Conservation (phyloP, 2,888 invertebrate species). For the Orgyia antiqua region DNA sequence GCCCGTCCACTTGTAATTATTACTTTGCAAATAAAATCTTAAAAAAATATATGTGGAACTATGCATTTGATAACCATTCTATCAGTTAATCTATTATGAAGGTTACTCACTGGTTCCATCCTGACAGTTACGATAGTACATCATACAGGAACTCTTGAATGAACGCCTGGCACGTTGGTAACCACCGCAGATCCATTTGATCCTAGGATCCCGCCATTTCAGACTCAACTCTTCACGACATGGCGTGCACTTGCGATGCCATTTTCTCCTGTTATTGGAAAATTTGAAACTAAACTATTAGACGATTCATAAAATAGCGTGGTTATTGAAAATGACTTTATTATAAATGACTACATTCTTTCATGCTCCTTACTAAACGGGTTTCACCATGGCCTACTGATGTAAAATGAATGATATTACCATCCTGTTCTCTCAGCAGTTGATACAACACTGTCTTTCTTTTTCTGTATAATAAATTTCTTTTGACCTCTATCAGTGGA, state of each 20-base stretch:
- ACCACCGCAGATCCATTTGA: constrained; percentile 62
- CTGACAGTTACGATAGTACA: constrained; percentile 65
- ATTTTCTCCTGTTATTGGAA: constrained; percentile 47
- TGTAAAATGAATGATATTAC: no score
- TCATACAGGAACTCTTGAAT: constrained; percentile 66
- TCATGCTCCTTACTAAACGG: no score
- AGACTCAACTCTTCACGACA: constrained; percentile 49
- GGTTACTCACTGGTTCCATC: constrained; percentile 63
- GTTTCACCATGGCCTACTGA: no score
- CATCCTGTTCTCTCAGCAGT: constrained; percentile 46
- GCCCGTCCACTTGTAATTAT: no score
- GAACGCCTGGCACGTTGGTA: constrained; percentile 59
- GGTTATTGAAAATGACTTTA: no score
- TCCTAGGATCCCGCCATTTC: constrained; percentile 50
- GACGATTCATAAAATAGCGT: no score
- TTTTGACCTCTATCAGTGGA: not conserved
- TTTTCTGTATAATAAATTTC: constrained; percentile 2
- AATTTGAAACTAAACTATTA: no score
- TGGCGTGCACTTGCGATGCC: constrained; percentile 54
- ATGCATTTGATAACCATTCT: no score
- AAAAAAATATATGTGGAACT: no score
- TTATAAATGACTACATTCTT: no score
- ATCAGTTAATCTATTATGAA: no score
- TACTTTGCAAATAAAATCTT: no score
- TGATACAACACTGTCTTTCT: constrained; percentile 26